Conservation (phyloP, 2,113 vertebrate genomes). For the Semnopithecus entellus region DNA sequence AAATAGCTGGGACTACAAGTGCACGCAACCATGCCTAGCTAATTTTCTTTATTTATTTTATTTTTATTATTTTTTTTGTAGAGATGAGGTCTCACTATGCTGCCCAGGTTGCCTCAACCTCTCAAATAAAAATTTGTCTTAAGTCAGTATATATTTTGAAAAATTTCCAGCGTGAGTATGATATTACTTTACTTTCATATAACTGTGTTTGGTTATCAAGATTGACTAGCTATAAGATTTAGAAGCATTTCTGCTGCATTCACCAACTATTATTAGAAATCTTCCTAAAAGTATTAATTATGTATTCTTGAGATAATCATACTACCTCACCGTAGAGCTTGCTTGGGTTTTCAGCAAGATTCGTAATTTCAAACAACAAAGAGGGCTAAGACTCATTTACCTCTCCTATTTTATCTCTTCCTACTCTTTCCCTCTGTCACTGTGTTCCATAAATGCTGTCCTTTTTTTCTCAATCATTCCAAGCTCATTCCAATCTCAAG, state of each 20-base stretch:
- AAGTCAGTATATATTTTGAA: neutral
- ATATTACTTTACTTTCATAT: neutral
- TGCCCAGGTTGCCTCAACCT: too few species aligned
- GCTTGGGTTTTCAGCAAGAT: neutral
- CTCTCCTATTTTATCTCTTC: neutral
- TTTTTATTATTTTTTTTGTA: too few species aligned
- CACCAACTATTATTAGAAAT: neutral
- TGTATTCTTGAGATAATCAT: neutral
- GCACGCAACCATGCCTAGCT: too few species aligned
- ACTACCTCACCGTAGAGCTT: neutral
- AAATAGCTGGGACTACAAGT: too few species aligned
- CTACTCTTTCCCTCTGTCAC: neutral
- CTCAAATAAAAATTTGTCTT: neutral
- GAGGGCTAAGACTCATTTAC: neutral
- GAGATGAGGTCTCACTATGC: too few species aligned
- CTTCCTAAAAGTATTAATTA: neutral
- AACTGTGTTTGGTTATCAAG: neutral
- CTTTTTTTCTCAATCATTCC: neutral
- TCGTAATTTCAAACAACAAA: neutral
- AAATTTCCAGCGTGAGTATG: neutral
- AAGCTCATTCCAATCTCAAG: neutral
- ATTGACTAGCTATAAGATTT: neutral
- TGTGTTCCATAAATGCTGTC: neutral
- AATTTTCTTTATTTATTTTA: too few species aligned
- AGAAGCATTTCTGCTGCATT: neutral